Evolutionary conservation across 2,113 vertebrate genomes (phyloP), one percentile per base, ranked within the genome.

Genomic region (Chauna torquata): DNA sequence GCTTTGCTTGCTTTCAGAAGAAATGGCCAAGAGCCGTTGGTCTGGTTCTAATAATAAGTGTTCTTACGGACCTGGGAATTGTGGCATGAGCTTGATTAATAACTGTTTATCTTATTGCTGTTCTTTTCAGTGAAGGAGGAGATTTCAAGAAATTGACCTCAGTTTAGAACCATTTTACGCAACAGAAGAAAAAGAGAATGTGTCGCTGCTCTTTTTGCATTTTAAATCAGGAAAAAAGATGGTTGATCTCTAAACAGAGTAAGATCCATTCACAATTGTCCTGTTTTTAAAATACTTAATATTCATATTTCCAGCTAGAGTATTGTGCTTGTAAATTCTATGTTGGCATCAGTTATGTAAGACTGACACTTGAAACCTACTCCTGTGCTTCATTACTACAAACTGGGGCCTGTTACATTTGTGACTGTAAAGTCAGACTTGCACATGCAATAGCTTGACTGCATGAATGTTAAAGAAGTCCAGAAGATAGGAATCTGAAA

Each of bases 71-170:
- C 28, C 61, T 59, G 25, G 57, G 57, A 84, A 42, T 40, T 49
- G 23, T 42, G n/a, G 16, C 76, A 47, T 66, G 61, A 92, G 15
- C 32, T 71, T 74, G 27, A 71, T 82, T 78, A 86, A 45, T 75
- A 58, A 69, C n/a, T 58, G 18, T 18, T 57, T 62, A 94, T 55
- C 28, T 84, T 64, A 25, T 5, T 90, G 30, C 36, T 95, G 19
- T 66, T 91, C 36, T 94, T 86, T 97, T 58, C 84, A 97, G 97
- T 96, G 90, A 83, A 27, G 24, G 68, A 81, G n/a, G 86, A 3
- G 10, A 47, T 75, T 85, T 78, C 25, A 75, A 82, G 81, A 54
- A 92, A 62, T 4, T 97, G 92, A 97, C 77, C 82, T 77, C 25
- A 34, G 38, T 90, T 90, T 36, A 52, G 82, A 62, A 58, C 86